Percentiles rank a stretch among this genome's conserved stretches.
Evolutionary conservation across 1,140 invertebrate genomes (phyloP).

Genomic region (Anagrus nilaparvatae): DNA sequence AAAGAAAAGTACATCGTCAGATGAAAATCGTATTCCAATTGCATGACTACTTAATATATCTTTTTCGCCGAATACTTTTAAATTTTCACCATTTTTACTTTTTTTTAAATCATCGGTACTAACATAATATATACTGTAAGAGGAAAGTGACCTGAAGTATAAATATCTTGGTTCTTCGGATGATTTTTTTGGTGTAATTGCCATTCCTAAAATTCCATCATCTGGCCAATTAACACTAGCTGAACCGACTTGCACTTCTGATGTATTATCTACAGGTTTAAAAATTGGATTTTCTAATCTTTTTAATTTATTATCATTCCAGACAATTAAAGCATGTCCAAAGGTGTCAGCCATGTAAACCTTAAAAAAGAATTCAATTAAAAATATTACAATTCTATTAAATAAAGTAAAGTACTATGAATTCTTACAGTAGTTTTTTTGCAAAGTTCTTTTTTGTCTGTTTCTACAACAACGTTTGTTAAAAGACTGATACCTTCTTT

Average conservation of each 20-base stretch:
- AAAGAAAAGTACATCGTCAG: constrained; percentile 30
- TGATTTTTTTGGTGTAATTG: constrained; percentile 22
- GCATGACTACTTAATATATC: constrained; percentile 21
- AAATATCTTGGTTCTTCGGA: constrained; percentile 15
- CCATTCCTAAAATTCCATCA: constrained; percentile 36
- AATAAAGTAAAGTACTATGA: not conserved
- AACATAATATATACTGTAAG: constrained; percentile 25
- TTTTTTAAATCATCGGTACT: constrained; percentile 20
- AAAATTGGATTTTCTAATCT: constrained; percentile 22
- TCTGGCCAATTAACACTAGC: constrained; percentile 25
- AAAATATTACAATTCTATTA: not conserved
- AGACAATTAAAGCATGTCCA: constrained; percentile 26
- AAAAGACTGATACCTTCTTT: not conserved
- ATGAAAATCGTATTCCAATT: constrained; percentile 25
- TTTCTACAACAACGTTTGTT: constrained; percentile 9
- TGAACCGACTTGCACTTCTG: not conserved
- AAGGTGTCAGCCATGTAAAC: constrained; percentile 35
- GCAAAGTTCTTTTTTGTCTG: not conserved
- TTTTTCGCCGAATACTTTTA: constrained; percentile 28
- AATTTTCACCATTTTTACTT: constrained; percentile 9
- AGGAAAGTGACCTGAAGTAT: constrained; percentile 33
- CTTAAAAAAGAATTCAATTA: constrained; percentile 14
- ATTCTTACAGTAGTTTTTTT: constrained; percentile 7
- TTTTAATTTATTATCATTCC: constrained; percentile 17
- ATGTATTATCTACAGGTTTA: constrained; percentile 14